These are phyloP conservation scores for Sitta carolinensis DNA, from an alignment of 2,797 vertebrate species.

Conservation along the genomic window DNA sequence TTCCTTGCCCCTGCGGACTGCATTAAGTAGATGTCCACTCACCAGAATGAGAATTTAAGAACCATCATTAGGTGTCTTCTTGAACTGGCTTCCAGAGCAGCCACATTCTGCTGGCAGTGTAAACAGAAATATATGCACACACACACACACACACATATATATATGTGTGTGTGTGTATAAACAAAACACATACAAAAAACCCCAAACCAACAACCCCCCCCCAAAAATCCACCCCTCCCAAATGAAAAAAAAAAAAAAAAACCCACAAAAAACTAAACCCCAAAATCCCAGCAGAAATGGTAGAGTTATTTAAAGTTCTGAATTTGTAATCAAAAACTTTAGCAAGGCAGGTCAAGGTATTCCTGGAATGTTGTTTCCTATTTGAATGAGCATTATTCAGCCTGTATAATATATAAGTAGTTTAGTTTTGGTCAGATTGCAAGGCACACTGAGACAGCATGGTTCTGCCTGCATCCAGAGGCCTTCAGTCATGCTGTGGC, in stretches of 20 bases:
- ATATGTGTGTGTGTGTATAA: background rate
- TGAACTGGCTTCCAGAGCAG: background rate
- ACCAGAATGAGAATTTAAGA: background rate
- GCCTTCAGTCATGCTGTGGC: background rate
- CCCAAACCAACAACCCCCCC: background rate
- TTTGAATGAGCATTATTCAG: background rate
- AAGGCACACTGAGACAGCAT: background rate
- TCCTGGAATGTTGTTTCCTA: background rate
- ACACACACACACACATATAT: fast-evolving
- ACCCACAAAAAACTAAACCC: background rate
- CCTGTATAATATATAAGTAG: background rate
- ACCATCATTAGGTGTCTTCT: background rate
- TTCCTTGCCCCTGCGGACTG: background rate
- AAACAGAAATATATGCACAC: background rate
- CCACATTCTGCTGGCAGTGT: background rate
- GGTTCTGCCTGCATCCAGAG: background rate
- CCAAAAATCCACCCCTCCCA: background rate
- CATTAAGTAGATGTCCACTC: background rate
- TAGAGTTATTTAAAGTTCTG: background rate
- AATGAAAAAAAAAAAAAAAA: background rate
- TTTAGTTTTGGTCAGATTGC: background rate
- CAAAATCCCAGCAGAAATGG: background rate
- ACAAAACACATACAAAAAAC: background rate
- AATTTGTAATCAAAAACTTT: background rate
- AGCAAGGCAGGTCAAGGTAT: background rate